Percentiles rank a stretch among this genome's conserved stretches.
Conservation (phyloP, 2,888 invertebrate species). For the Agriopis marginaria region DNA sequence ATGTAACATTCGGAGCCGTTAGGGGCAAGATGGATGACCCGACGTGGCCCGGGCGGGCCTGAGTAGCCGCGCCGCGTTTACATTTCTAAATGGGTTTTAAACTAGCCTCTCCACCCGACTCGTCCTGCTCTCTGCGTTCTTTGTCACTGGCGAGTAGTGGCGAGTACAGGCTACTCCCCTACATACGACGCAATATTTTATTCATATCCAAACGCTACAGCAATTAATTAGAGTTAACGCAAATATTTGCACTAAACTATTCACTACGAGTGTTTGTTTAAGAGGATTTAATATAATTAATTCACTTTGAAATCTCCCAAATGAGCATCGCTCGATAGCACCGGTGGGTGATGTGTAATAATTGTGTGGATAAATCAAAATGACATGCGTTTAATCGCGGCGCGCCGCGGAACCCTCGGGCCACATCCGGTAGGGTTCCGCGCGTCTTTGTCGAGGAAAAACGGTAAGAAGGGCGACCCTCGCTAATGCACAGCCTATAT, state of each 20-base stretch:
- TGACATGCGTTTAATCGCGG: constrained; percentile 78
- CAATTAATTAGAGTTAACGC: constrained; percentile 52
- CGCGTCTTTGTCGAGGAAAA: constrained; percentile 64
- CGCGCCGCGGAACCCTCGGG: constrained; percentile 62
- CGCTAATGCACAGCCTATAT: constrained; percentile 80
- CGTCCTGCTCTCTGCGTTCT: neutral
- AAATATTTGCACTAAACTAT: constrained; percentile 54
- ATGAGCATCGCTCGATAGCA: constrained; percentile 43
- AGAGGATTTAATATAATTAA: constrained; percentile 53
- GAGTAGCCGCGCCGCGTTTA: constrained; percentile 55
- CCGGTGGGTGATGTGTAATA: constrained; percentile 58
- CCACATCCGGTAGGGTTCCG: constrained; percentile 64
- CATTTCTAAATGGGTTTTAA: constrained; percentile 74
- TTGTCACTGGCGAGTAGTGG: neutral
- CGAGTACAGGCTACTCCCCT: constrained; percentile 20
- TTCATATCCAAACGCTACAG: constrained; percentile 45
- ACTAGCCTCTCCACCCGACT: constrained; percentile 33
- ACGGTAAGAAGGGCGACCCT: constrained; percentile 73
- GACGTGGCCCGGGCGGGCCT: constrained; percentile 45
- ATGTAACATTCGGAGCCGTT: constrained; percentile 59
- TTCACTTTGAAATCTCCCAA: constrained; percentile 51
- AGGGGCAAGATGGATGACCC: constrained; percentile 69
- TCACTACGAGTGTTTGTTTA: constrained; percentile 57
- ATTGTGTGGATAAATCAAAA: constrained; percentile 81
- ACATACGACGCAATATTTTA: constrained; percentile 40